These are phyloP conservation scores for Athripsodes cinereus DNA, from an alignment of 2,888 invertebrate genomes.

Conservation along the genomic window DNA sequence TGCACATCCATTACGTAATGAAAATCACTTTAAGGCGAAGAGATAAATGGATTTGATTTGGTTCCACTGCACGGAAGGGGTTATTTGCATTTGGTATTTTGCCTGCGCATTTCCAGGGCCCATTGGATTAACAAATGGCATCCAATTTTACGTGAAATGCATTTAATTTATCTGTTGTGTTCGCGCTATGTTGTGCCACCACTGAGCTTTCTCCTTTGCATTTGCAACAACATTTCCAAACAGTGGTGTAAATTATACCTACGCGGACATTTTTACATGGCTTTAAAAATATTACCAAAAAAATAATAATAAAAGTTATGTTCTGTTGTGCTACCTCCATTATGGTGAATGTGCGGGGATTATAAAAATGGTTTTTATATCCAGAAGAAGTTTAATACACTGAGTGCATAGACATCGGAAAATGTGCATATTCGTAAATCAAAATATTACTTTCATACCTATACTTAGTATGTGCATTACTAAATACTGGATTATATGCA, in stretches of 20 bases:
- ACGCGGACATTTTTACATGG: not conserved
- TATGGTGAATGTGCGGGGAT: not conserved
- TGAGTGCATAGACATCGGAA: too few relatives aligned
- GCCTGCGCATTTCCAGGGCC: conserved; percentile 18
- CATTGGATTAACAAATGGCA: conserved; percentile 25
- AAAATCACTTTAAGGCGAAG: too few relatives aligned
- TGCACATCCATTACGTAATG: too few relatives aligned
- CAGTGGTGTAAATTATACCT: not conserved
- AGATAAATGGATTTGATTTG: too few relatives aligned
- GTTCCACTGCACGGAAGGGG: conserved; percentile 1
- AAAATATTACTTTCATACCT: too few relatives aligned
- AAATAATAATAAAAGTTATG: not conserved
- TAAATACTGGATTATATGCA: too few relatives aligned
- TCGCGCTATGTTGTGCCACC: not conserved
- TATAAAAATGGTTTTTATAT: not conserved
- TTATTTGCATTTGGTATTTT: conserved; percentile 22
- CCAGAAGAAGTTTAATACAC: not conserved
- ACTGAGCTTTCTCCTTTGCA: not conserved
- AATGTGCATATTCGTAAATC: too few relatives aligned
- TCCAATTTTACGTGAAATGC: conserved; percentile 25
- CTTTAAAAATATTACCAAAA: not conserved
- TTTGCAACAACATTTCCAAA: not conserved
- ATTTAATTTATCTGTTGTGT: conserved; percentile 19
- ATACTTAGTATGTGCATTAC: too few relatives aligned
- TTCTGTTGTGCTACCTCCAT: not conserved